A percentile compares a stretch with the other conserved stretches of the same genome.
phyloP scores from a whole-genome alignment of 2,797 vertebrate genomes.

The Huso huso region DNA sequence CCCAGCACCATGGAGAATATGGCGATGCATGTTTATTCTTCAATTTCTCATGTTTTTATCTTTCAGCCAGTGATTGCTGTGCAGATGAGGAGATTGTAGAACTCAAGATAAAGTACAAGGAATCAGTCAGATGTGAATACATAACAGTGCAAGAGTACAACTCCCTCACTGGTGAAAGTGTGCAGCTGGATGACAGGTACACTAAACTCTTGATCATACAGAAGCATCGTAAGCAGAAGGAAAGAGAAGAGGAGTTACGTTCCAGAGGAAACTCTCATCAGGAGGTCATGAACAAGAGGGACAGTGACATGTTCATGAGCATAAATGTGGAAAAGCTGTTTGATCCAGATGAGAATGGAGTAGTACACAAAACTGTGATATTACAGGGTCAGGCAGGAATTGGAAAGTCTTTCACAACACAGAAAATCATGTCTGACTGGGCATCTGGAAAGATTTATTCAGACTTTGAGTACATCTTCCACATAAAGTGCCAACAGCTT shows the following conservation, averaged over 20 bases:
- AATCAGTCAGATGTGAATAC: neutral
- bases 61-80: neutral
- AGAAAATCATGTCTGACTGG: conserved; percentile 24
- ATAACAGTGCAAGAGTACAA: neutral
- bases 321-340: conserved; percentile 11
- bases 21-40: too few relatives aligned
- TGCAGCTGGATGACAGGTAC: conserved; percentile 6
- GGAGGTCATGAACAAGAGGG: conserved; percentile 10
- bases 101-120: neutral
- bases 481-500: conserved; percentile 22
- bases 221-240: conserved; percentile 10
- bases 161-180: neutral
- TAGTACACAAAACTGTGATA: conserved; percentile 12
- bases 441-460: conserved; percentile 9
- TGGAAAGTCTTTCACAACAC: conserved; percentile 22
- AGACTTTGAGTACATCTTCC: conserved; percentile 15
- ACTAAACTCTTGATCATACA: conserved; percentile 15
- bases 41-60: neutral
- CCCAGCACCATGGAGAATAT: too few relatives aligned
- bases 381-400: conserved; percentile 24
- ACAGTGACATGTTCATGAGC: neutral
- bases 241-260: conserved; percentile 16
- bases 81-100: neutral
- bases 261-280: conserved; percentile 8
- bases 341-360: neutral